These are phyloP conservation scores for Galerucella calmariensis DNA, from an alignment of 2,888 invertebrate species.

Conservation along the genomic window DNA sequence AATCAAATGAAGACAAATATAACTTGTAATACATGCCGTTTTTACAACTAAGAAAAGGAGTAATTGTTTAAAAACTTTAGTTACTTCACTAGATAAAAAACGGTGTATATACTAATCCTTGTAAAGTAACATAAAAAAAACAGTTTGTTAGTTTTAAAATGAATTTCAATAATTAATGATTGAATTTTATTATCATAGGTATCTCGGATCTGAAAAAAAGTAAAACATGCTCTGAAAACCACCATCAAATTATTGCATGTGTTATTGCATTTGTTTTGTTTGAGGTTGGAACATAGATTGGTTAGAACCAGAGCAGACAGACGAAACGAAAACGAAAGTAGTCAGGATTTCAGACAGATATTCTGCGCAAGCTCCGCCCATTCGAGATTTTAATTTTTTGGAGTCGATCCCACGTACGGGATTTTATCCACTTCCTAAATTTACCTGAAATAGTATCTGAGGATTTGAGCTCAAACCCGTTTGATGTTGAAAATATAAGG, in stretches of 20 bases:
- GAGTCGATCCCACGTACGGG: too few relatives aligned
- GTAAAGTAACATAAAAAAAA: neutral
- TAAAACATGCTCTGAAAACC: neutral
- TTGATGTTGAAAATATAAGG: too few relatives aligned
- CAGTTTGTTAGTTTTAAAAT: neutral
- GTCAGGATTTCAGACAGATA: too few relatives aligned
- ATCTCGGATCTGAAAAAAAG: neutral
- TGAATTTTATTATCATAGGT: neutral
- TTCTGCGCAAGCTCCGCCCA: too few relatives aligned
- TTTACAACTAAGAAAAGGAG: neutral
- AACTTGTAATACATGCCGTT: neutral
- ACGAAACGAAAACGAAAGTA: too few relatives aligned
- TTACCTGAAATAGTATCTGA: too few relatives aligned
- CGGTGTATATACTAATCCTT: conserved; percentile 1
- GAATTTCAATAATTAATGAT: neutral
- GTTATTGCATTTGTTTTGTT: neutral
- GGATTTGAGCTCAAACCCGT: too few relatives aligned
- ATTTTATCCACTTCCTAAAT: too few relatives aligned
- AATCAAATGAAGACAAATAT: neutral
- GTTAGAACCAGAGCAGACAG: neutral
- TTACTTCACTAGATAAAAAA: neutral
- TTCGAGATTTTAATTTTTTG: too few relatives aligned
- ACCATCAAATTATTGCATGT: too few relatives aligned
- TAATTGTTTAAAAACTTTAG: neutral
- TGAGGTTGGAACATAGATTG: too few relatives aligned